Evolutionary conservation across 1,140 invertebrate species (phyloP).

Genomic region (Chrysopa pallens): DNA sequence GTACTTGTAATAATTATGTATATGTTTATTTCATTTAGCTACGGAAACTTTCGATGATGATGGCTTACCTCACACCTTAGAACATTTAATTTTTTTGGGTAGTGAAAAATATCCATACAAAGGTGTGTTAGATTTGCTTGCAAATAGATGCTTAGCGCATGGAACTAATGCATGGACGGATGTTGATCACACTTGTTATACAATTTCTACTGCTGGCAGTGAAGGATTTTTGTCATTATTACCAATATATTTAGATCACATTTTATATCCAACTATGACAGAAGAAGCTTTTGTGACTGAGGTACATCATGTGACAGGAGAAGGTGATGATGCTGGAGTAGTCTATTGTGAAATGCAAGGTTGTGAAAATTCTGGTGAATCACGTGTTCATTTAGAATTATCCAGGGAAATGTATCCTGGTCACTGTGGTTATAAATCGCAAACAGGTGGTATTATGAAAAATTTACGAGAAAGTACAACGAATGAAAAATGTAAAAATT

Average conservation of each 20-base stretch:
- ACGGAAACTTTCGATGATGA: slow-evolving; percentile 85
- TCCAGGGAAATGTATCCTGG: slow-evolving; percentile 55
- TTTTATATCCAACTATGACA: slow-evolving; percentile 66
- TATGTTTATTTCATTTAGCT: slow-evolving; percentile 30
- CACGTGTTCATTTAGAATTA: slow-evolving; percentile 39
- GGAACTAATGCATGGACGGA: slow-evolving; percentile 80
- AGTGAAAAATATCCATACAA: slow-evolving; percentile 81
- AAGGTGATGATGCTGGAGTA: slow-evolving; percentile 78
- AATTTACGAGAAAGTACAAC: slow-evolving; percentile 66
- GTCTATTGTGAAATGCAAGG: slow-evolving; percentile 91
- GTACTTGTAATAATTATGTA: slow-evolving; percentile 1
- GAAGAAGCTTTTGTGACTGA: slow-evolving; percentile 71
- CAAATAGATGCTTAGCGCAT: slow-evolving; percentile 74
- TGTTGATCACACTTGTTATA: slow-evolving; percentile 78
- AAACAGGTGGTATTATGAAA: slow-evolving; percentile 66
- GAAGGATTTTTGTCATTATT: slow-evolving; percentile 76
- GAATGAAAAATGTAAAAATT: slow-evolving; percentile 62
- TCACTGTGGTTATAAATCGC: slow-evolving; percentile 64
- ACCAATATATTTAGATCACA: slow-evolving; percentile 81
- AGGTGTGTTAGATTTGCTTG: slow-evolving; percentile 72
- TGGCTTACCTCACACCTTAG: slow-evolving; percentile 80
- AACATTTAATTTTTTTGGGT: slow-evolving; percentile 83
- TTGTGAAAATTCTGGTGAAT: slow-evolving; percentile 62
- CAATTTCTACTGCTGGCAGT: slow-evolving; percentile 68
- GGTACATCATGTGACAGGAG: slow-evolving; percentile 76